A percentile compares a stretch with the other conserved stretches of the same genome.
phyloP scores from a whole-genome alignment of 2,113 vertebrate genomes.

The Smithornis capensis region DNA sequence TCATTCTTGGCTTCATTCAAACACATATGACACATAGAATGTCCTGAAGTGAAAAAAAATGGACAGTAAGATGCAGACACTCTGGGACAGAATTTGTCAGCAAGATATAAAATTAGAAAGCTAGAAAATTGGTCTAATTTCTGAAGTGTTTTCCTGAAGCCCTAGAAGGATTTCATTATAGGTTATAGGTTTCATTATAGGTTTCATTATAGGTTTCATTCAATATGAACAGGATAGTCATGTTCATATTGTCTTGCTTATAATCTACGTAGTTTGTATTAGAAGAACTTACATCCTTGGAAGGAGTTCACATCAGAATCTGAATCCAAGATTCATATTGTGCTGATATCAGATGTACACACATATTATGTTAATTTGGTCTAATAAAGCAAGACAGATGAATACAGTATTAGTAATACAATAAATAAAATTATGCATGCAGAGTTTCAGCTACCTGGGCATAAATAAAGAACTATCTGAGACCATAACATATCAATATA shows the following conservation, averaged over 20 bases:
- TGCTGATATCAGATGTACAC: neutral
- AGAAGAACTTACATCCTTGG: neutral
- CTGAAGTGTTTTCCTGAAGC: neutral
- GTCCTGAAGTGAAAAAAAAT: neutral
- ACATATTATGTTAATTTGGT: neutral
- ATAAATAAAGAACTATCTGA: neutral
- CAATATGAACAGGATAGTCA: neutral
- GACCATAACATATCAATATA: neutral
- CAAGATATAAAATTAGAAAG: neutral
- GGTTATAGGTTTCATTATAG: no score
- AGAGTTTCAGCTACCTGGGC: neutral
- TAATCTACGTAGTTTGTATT: neutral
- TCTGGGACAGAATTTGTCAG: neutral
- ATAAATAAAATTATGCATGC: neutral
- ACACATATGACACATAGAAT: neutral
- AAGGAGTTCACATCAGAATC: neutral
- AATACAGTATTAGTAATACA: neutral
- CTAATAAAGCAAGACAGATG: neutral
- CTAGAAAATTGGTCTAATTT: neutral
- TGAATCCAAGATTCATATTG: neutral
- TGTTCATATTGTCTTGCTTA: neutral
- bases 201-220: no score
- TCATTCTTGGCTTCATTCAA: constrained; percentile 15
- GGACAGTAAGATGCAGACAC: neutral
- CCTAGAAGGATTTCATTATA: neutral